Evolutionary conservation across 2,113 vertebrate species (phyloP).

Genomic region (Peucedramus taeniatus): DNA sequence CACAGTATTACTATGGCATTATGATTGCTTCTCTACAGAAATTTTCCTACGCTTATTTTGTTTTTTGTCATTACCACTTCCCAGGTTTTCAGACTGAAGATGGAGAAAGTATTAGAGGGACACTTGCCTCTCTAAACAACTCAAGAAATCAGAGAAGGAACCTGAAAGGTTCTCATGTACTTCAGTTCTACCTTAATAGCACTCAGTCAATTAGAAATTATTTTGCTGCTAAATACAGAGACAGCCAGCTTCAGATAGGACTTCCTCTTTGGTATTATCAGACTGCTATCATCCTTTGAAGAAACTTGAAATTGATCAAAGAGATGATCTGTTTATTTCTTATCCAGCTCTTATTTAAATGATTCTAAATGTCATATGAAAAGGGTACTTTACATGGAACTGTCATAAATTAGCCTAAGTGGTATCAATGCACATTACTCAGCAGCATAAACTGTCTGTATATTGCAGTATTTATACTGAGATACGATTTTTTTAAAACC

Average conservation of each 20-base stretch:
- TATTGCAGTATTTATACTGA: background rate
- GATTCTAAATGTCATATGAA: background rate
- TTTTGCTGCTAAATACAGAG: background rate
- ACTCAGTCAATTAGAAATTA: background rate
- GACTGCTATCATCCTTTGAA: background rate
- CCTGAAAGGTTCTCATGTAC: background rate
- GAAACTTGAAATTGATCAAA: background rate
- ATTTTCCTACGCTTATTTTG: background rate
- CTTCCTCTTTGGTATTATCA: background rate
- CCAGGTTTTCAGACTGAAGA: background rate
- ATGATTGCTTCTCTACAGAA: background rate
- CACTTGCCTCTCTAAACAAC: background rate
- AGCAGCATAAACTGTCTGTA: background rate
- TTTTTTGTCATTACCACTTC: background rate
- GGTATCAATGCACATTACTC: background rate
- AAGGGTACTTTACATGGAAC: background rate
- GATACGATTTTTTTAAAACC: background rate
- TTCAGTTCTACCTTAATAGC: background rate
- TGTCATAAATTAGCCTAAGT: conserved; percentile 1
- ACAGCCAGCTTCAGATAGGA: background rate
- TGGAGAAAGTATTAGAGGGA: background rate
- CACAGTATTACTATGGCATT: background rate
- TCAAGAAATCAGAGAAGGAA: background rate
- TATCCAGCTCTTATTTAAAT: background rate
- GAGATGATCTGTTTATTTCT: background rate